These are phyloP conservation scores for Nomada hirtipes DNA, from an alignment of 2,888 invertebrate genomes.

Conservation along the genomic window DNA sequence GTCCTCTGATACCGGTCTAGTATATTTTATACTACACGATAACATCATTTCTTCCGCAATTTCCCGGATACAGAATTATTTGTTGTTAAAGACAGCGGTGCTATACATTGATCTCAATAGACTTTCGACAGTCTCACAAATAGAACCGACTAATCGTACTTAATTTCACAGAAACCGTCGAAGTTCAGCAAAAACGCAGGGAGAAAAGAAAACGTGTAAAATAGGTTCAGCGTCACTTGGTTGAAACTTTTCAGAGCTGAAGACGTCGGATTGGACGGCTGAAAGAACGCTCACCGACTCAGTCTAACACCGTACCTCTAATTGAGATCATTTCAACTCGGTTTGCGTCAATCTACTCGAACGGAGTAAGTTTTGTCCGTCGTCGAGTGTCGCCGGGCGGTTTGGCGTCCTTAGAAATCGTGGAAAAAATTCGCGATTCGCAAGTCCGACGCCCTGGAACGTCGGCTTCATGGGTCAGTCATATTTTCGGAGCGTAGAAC, in stretches of 20 bases:
- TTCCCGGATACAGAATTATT: too few relatives aligned
- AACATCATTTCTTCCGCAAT: too few relatives aligned
- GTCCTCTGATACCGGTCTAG: too few relatives aligned
- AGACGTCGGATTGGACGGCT: constrained; percentile 37
- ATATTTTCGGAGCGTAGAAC: not conserved
- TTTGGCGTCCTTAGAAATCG: not conserved
- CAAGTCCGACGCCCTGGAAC: not conserved
- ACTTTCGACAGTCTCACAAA: too few relatives aligned
- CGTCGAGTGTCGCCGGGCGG: not conserved
- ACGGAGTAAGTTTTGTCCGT: constrained; percentile 65
- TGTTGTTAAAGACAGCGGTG: too few relatives aligned
- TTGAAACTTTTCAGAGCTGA: constrained; percentile 20
- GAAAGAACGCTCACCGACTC: constrained; percentile 50
- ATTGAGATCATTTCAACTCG: constrained; percentile 72
- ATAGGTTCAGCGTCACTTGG: not conserved
- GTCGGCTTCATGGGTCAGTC: not conserved
- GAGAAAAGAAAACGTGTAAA: not conserved
- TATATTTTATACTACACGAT: too few relatives aligned
- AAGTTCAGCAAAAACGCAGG: not conserved
- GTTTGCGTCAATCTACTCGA: constrained; percentile 72
- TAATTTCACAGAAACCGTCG: not conserved
- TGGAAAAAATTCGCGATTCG: constrained; percentile 1
- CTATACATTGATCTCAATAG: too few relatives aligned
- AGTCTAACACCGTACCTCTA: constrained; percentile 62
- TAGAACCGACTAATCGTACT: not conserved